These are phyloP conservation scores for Opisthocomus hoazin DNA, from an alignment of 2,113 vertebrate species.

Conservation along the genomic window DNA sequence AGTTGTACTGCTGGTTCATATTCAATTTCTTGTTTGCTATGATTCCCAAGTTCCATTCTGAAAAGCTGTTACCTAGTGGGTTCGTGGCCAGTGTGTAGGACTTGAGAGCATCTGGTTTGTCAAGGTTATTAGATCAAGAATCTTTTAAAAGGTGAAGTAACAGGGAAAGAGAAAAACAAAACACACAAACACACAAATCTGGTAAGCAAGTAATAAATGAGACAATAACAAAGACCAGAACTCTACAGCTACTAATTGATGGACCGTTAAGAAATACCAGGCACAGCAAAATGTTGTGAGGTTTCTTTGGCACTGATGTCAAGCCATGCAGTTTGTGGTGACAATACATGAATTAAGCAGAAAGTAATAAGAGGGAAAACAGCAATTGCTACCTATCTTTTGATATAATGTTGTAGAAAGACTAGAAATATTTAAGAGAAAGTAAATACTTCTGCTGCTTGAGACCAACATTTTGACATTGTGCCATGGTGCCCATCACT, in stretches of 20 bases:
- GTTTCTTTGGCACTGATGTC: background rate
- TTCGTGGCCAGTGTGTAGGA: background rate
- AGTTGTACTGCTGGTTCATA: background rate
- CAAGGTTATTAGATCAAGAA: background rate
- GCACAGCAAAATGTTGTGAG: background rate
- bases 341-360: background rate
- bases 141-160: background rate
- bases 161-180: background rate
- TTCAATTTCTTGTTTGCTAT: background rate
- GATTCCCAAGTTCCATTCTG: background rate
- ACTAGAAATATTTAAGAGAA: background rate
- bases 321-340: background rate
- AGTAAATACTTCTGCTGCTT: background rate
- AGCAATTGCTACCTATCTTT: background rate
- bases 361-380: background rate
- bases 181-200: background rate
- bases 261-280: background rate
- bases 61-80: background rate
- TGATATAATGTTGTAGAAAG: background rate
- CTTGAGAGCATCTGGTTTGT: background rate
- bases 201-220: background rate
- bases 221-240: background rate
- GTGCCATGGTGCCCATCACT: background rate
- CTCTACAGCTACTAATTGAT: background rate
- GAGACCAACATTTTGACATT: background rate